A percentile compares a stretch with the other conserved stretches of the same genome.
phyloP scores from a whole-genome alignment of 2,113 vertebrate genomes.

The Oxyura jamaicensis region DNA sequence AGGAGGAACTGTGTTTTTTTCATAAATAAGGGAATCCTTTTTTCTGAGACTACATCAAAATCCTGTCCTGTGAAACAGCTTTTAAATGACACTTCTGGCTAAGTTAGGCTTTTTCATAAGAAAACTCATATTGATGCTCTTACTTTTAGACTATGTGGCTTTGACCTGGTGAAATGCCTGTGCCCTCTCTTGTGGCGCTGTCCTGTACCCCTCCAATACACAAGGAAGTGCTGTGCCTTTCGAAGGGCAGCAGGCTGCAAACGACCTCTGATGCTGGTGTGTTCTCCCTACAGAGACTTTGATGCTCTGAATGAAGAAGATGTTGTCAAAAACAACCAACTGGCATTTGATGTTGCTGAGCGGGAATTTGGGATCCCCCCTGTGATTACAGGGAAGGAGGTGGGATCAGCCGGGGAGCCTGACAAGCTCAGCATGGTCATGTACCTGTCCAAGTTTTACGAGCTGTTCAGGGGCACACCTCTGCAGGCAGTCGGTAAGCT shows the following conservation, averaged over 20 bases:
- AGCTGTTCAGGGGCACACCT: constrained; percentile 90
- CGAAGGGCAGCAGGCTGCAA: not conserved
- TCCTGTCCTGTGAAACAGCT: not conserved
- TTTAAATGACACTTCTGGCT: not conserved
- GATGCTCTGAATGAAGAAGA: constrained; percentile 89
- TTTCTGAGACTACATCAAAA: not conserved
- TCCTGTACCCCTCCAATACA: not conserved
- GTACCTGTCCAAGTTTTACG: constrained; percentile 96
- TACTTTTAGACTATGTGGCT: not conserved
- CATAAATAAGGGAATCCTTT: not conserved
- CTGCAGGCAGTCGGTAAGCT: constrained; percentile 86
- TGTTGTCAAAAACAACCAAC: constrained; percentile 85
- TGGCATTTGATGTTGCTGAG: constrained; percentile 90
- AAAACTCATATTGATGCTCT: not conserved
- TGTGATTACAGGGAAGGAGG: constrained; percentile 84
- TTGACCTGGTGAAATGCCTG: not conserved
- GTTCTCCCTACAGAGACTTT: constrained; percentile 83
- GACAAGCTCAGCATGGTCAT: constrained; percentile 90
- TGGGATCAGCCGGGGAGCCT: constrained; percentile 78
- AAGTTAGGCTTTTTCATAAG: not conserved
- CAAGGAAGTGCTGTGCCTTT: rapidly evolving
- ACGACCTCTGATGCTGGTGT: not conserved
- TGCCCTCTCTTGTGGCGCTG: not conserved
- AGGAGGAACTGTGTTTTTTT: not conserved
- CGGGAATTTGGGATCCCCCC: constrained; percentile 91